Base-by-base conservation (phyloP, 2,888 invertebrate species). In the Coleophora deauratella region DNA sequence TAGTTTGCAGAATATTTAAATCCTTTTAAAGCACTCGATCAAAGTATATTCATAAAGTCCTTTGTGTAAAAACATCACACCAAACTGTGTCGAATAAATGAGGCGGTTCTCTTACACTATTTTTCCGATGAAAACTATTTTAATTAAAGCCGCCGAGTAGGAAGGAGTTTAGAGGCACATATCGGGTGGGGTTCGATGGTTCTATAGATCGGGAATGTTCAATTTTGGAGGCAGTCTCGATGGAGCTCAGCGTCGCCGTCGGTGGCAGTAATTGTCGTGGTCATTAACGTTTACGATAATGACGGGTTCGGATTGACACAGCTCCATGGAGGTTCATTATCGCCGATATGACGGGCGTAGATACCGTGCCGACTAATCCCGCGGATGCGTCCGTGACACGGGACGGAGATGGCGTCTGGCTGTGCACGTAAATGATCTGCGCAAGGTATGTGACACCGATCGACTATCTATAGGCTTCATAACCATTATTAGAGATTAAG, bases 231-330 rank as follows among this genome's bases (percentile, higher is more conserved):
- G 60, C 58, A 54, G 59, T 57, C 65, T 68, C 65, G 62, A 68
- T 68, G 65, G 61, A 71, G 72, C 72, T 69, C 54, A 55, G 62
- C 58, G 61, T 61, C 61, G 40, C 61, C 61, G 40, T 4, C 33
- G 33, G 37, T 41, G 61, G 55, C 64, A 62, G 78, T 82, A 81
- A 82, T 82, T 76, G 80, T 73, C 72, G 62, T 69, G 61, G 64
- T 73, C 80, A 79, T 84, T 84, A 85, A 79, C 78, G 73, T 84
- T 85, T 82, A 84, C 78, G 82, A 78, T 78, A 80, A 79, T 75
- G 72, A 66, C 59, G 50, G 52, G 61, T 66, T 65, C 58, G 70
- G 77, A 77, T 81, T 79, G 78, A 81, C 71, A 71, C 55, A 57
- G 55, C 59, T 55, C 54, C 35, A 35, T 35, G 10, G 21, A 21